A percentile compares a stretch with the other conserved stretches of the same genome.
Evolutionary conservation across 2,113 vertebrate species (phyloP).

Genomic region (Monarcha castaneiventris): DNA sequence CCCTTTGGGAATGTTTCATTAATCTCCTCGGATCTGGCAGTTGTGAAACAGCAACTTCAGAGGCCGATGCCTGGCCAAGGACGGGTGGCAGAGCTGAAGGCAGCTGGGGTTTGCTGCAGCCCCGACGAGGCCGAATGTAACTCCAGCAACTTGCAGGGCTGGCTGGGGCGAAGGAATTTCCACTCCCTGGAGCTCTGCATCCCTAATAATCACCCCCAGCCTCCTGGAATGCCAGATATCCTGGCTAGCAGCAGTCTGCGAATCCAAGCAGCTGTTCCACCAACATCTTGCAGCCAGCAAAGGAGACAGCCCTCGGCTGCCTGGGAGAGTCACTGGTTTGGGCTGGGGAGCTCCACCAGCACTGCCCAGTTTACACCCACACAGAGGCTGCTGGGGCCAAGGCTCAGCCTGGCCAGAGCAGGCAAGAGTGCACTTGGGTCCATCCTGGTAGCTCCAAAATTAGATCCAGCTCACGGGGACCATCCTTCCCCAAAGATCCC

Average conservation of each 20-base stretch:
- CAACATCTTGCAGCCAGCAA: not conserved
- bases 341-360: not conserved
- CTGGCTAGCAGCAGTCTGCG: not conserved
- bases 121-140: not conserved
- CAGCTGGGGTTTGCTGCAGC: not conserved
- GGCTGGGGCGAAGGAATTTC: not conserved
- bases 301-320: not conserved
- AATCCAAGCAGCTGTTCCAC: slow-evolving; percentile 43
- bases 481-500: not conserved
- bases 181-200: not conserved
- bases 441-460: not conserved
- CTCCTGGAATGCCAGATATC: not conserved
- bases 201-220: not conserved
- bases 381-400: not conserved
- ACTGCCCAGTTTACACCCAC: not conserved
- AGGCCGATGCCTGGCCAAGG: not conserved
- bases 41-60: not conserved
- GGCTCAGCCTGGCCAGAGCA: accelerated
- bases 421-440: not conserved
- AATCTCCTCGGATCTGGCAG: not conserved
- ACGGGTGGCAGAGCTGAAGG: not conserved
- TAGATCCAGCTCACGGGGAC: not conserved
- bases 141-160: not conserved
- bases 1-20: not conserved
- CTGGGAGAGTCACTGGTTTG: not conserved